Conservation (phyloP, 2,888 invertebrate genomes). For the Tenthredo distinguenda region DNA sequence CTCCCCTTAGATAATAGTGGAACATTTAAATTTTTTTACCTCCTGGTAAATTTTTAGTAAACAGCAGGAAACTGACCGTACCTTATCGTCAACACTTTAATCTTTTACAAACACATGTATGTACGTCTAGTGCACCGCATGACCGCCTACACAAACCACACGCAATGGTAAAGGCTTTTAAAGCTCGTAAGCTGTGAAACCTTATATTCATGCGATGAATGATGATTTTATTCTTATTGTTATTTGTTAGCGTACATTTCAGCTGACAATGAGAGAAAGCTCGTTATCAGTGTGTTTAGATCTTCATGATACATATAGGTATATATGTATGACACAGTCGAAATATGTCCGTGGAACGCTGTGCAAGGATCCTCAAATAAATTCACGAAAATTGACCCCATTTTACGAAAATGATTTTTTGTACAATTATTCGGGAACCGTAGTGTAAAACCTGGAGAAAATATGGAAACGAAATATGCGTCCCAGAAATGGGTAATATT, state of each 20-base stretch:
- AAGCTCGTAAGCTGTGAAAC: neutral
- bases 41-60: neutral
- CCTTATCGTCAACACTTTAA: constrained; percentile 25
- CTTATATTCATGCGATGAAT: neutral
- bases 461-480: neutral
- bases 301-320: neutral
- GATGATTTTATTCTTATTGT: neutral
- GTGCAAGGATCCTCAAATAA: neutral
- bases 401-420: neutral
- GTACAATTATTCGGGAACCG: neutral
- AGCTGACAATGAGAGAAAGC: neutral
- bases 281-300: neutral
- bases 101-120: neutral
- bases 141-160: constrained; percentile 5
- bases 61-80: constrained; percentile 30
- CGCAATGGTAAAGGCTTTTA: neutral
- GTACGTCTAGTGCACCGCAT: constrained; percentile 14
- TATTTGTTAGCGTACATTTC: neutral
- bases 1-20: neutral
- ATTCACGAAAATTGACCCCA: neutral
- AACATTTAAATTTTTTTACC: neutral
- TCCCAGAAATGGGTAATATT: neutral
- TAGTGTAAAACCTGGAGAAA: neutral
- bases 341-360: neutral
- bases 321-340: neutral